phyloP scores from a whole-genome alignment of 2,113 vertebrate genomes.

The Campylomormyrus tamandua region DNA sequence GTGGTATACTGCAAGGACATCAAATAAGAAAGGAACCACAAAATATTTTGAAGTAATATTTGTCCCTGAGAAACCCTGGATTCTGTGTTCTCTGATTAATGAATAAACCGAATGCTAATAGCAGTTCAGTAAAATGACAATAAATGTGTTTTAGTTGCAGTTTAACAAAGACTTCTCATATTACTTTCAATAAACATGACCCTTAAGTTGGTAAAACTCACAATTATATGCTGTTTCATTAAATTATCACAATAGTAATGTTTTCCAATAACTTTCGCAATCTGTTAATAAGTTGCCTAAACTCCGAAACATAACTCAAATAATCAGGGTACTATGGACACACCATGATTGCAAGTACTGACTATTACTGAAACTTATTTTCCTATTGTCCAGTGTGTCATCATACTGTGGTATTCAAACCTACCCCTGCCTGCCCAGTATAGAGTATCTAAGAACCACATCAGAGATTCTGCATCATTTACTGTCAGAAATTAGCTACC shows the following conservation, averaged over 20 bases:
- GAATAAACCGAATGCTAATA: background rate
- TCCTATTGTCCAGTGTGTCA: background rate
- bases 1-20: slow-evolving; percentile 24
- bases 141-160: background rate
- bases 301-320: background rate
- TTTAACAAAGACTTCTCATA: background rate
- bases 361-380: background rate
- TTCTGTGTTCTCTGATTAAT: background rate
- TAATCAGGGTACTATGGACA: background rate
- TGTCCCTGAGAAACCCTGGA: background rate
- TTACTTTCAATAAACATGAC: background rate
- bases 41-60: slow-evolving; percentile 22
- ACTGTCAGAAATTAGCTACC: background rate
- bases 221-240: background rate
- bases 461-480: background rate
- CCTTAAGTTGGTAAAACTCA: background rate
- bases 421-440: background rate
- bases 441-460: background rate
- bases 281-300: background rate
- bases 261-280: background rate
- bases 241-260: background rate
- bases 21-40: slow-evolving; percentile 17
- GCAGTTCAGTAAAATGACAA: background rate
- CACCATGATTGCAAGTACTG: background rate
- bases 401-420: background rate